Evolutionary conservation across 2,888 invertebrate genomes (phyloP), one percentile per base, ranked within the genome.

Genomic region (Salpingus planirostris): DNA sequence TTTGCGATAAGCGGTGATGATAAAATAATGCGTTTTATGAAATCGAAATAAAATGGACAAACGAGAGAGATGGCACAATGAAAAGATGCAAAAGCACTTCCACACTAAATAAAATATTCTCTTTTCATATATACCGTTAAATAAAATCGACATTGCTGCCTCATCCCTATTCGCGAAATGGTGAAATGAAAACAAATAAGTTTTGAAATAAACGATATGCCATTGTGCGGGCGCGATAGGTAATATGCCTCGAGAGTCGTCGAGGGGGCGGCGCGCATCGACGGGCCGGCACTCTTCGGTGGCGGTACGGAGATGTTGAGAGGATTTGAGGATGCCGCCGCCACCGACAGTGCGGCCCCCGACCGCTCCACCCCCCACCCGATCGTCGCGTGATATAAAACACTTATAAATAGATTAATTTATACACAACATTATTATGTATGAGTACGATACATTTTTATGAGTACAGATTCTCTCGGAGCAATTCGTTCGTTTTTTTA

Each of bases 401-500:
- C 51, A 49, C 47, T 54, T 50, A 52, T 43, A 52, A 51, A 47
- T 53, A 52, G 36, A 38, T 46, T 44, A 45, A 44, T 52, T 55
- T 55, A 57, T 55, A 57, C 50, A 54, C 50, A 50, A 55, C 44
- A 33, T n/a, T n/a, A n/a, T n/a, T n/a, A n/a, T n/a, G n/a, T n/a
- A n/a, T n/a, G n/a, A n/a, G n/a, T 34, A 52, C 54, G 46, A 48
- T 53, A 53, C 52, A 53, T n/a, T n/a, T n/a, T n/a, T n/a, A n/a
- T 53, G 49, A 46, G 49, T 50, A 53, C 34, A 44, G 43, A 44
- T 54, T 59, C 34, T 39, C 39, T 39, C 39, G 54, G 55, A 56
- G 61, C 61, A 60, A 61, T 51, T 63, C 62, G 62, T 60, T 62
- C 60, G 61, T 59, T 50, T 29, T n/a, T n/a, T n/a, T n/a, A n/a